A percentile compares a stretch with the other conserved stretches of the same genome.
Conservation (phyloP, 53 echinoderm and acorn worm genomes). For the Crossaster papposus region DNA sequence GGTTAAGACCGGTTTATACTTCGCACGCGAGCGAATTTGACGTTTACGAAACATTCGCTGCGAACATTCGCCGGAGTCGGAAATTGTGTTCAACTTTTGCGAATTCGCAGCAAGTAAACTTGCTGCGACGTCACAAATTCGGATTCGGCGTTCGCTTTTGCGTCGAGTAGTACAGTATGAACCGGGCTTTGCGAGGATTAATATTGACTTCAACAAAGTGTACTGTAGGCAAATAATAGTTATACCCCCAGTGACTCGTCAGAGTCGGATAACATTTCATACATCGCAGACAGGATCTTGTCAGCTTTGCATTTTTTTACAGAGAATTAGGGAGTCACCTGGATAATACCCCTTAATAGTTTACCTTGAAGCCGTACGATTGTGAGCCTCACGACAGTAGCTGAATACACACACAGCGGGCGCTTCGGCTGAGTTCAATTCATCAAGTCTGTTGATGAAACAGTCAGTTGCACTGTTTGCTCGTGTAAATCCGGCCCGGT, state of each 20-base stretch:
- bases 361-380: background rate
- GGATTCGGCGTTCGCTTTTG: no score
- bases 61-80: no score
- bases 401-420: background rate
- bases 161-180: no score
- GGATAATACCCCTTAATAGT: background rate
- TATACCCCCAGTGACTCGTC: background rate
- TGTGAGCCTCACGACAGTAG: background rate
- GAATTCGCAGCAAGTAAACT: no score
- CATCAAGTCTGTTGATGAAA: slow-evolving; percentile 2
- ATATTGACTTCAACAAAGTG: no score
- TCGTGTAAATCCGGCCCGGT: background rate
- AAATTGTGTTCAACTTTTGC: no score
- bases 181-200: no score
- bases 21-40: no score
- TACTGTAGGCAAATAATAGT: background rate
- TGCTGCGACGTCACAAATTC: no score
- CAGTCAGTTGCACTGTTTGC: background rate
- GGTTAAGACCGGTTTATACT: no score
- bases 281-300: background rate
- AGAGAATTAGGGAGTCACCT: background rate
- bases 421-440: background rate
- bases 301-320: background rate
- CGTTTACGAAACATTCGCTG: no score
- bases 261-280: background rate